These are phyloP conservation scores for Batillaria attramentaria DNA, from an alignment of 1,140 invertebrate species.

Conservation along the genomic window DNA sequence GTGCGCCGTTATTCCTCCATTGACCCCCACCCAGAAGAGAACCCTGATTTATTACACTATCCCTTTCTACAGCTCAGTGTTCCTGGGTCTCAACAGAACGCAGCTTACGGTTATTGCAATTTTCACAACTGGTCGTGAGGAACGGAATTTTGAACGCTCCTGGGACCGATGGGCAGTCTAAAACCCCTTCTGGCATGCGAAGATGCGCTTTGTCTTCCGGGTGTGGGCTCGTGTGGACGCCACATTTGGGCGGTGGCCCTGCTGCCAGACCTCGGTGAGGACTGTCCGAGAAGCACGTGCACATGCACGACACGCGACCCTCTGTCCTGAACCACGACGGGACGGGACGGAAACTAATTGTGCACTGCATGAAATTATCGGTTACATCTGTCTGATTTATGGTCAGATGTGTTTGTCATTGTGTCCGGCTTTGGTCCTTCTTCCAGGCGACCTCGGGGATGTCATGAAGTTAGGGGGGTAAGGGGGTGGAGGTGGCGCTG, in stretches of 20 bases:
- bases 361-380: not conserved
- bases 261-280: too few species aligned
- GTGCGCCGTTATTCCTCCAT: too few species aligned
- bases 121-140: not conserved
- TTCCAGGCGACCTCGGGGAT: too few species aligned
- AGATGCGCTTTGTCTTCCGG: not conserved
- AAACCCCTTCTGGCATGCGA: constrained; percentile 20
- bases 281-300: not conserved
- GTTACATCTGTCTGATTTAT: not conserved
- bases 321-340: too few species aligned
- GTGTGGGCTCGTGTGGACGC: not conserved
- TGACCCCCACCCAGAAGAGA: too few species aligned
- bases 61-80: not conserved
- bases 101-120: not conserved
- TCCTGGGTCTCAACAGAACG: not conserved
- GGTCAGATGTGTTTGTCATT: not conserved
- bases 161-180: not conserved
- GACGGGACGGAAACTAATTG: constrained; percentile 14
- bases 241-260: not conserved
- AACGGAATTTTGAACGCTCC: not conserved
- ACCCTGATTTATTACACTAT: too few species aligned
- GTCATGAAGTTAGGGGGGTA: too few species aligned
- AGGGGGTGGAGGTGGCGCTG: too few species aligned
- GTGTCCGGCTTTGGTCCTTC: not conserved
- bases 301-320: not conserved